phyloP scores from a whole-genome alignment of 2,888 invertebrate genomes.

The Andrena minutula region DNA sequence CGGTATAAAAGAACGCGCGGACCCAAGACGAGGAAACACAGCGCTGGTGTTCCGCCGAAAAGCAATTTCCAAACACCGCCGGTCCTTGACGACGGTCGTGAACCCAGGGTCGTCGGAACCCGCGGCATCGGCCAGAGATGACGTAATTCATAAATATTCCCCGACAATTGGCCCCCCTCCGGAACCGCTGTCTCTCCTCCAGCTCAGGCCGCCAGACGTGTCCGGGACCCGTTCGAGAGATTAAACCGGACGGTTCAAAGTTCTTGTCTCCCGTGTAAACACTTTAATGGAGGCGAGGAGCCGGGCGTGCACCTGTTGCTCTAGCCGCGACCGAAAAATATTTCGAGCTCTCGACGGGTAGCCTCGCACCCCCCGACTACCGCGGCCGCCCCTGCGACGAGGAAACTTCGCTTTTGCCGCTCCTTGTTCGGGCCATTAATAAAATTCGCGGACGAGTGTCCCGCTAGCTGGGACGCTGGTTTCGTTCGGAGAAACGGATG shows the following conservation, averaged over 20 bases:
- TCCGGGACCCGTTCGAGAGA: constrained; percentile 69
- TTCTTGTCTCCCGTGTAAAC: constrained; percentile 75
- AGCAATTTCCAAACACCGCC: constrained; percentile 3
- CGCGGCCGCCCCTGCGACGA: not conserved
- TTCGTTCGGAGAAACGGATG: not conserved
- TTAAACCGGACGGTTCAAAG: constrained; percentile 75
- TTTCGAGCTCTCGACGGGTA: constrained; percentile 61
- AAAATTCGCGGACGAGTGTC: constrained; percentile 32
- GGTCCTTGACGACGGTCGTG: constrained; percentile 16
- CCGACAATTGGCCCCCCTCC: constrained; percentile 40
- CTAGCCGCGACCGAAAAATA: constrained; percentile 67
- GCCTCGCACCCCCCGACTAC: not conserved
- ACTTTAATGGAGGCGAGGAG: constrained; percentile 71
- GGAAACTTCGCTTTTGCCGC: constrained; percentile 25
- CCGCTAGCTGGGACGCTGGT: not conserved
- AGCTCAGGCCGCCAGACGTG: constrained; percentile 7
- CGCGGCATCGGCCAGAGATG: constrained; percentile 28
- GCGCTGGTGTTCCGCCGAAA: not conserved
- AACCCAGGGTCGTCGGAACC: constrained; percentile 38
- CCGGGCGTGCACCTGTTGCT: constrained; percentile 73
- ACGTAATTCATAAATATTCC: constrained; percentile 69
- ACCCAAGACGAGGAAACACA: not conserved
- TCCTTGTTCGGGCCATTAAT: constrained; percentile 38
- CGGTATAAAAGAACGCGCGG: not conserved
- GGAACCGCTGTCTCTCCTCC: constrained; percentile 32